phyloP scores from a whole-genome alignment of 2,113 vertebrate genomes.

The Bombycilla garrulus region DNA sequence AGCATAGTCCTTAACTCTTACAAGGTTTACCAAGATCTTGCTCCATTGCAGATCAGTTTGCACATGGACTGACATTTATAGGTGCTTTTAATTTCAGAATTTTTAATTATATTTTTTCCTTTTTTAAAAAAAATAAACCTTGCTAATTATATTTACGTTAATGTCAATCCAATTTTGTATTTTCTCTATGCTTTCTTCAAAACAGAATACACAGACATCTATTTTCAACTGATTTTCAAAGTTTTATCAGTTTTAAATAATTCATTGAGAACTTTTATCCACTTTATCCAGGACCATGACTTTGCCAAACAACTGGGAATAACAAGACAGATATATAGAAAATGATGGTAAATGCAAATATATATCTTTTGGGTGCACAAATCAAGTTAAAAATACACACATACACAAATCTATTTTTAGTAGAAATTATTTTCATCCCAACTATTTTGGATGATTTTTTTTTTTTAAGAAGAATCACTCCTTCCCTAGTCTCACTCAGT shows the following conservation, averaged over 20 bases:
- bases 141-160: background rate
- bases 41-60: background rate
- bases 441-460: background rate
- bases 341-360: background rate
- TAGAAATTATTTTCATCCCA: background rate
- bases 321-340: background rate
- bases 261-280: background rate
- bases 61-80: background rate
- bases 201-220: background rate
- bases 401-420: background rate
- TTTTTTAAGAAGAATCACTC: background rate
- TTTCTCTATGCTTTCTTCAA: background rate
- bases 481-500: background rate
- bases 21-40: background rate
- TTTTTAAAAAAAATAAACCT: background rate
- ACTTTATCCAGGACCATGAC: background rate
- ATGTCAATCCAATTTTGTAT: background rate
- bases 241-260: background rate
- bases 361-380: background rate
- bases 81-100: background rate
- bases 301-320: background rate
- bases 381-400: background rate
- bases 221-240: background rate
- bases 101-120: accelerated
- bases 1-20: background rate